These are phyloP conservation scores for Pseudopodoces humilis DNA, from an alignment of 2,113 vertebrate genomes.

Conservation along the genomic window DNA sequence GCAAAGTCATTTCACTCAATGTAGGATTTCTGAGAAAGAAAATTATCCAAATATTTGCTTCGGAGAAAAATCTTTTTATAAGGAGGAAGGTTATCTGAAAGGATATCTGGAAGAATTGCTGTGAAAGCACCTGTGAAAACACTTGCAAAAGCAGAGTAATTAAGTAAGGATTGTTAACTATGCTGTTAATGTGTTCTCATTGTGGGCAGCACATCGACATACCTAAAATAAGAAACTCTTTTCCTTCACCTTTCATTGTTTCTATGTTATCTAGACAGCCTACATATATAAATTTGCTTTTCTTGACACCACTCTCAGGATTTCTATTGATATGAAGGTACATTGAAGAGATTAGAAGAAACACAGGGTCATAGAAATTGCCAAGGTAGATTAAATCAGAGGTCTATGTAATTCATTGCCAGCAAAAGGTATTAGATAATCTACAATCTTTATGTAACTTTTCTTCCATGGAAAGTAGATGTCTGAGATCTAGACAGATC, in stretches of 20 bases:
- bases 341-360: not conserved
- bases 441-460: not conserved
- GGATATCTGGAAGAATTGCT: not conserved
- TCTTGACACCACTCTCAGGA: not conserved
- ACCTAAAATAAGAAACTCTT: not conserved
- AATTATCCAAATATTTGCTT: not conserved
- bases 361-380: not conserved
- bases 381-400: not conserved
- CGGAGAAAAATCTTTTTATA: not conserved
- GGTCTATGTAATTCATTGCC: not conserved
- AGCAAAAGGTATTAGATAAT: not conserved
- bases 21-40: not conserved
- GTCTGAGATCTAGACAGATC: not conserved
- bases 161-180: not conserved
- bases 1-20: not conserved
- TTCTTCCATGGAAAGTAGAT: not conserved
- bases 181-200: not conserved
- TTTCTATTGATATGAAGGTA: not conserved
- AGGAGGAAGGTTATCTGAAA: not conserved
- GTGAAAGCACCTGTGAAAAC: not conserved
- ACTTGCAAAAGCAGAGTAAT: not conserved
- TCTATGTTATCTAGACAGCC: not conserved
- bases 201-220: rapidly evolving
- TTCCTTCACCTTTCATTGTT: not conserved
- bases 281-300: not conserved